These are phyloP conservation scores for Enteromius mattozi DNA, from an alignment of 2,797 vertebrate species.

Conservation along the genomic window DNA sequence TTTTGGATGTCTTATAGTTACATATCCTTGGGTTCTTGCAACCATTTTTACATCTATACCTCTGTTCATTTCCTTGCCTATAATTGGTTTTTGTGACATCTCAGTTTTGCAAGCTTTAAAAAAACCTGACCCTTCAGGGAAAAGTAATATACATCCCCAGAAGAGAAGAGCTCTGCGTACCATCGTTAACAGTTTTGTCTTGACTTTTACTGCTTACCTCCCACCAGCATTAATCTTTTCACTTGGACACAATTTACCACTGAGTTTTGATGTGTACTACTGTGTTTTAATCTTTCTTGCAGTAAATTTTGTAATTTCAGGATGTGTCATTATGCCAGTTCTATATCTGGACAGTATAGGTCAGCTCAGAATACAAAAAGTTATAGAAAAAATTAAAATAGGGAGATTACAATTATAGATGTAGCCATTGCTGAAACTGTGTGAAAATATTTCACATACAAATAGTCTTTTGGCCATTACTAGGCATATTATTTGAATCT, in stretches of 20 bases:
- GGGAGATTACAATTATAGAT: neutral
- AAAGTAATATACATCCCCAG: slow-evolving; percentile 67
- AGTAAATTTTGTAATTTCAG: slow-evolving; percentile 28
- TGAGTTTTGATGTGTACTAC: slow-evolving; percentile 29
- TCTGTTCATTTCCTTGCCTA: slow-evolving; percentile 56
- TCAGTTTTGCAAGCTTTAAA: slow-evolving; percentile 65
- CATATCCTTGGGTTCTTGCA: neutral
- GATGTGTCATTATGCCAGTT: slow-evolving; percentile 50
- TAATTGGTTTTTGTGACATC: slow-evolving; percentile 68
- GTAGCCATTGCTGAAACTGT: neutral
- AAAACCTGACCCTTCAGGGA: slow-evolving; percentile 56
- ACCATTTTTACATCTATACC: slow-evolving; percentile 42
- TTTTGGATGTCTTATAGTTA: neutral
- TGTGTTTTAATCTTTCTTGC: slow-evolving; percentile 55
- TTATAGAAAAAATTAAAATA: neutral
- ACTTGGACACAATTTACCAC: slow-evolving; percentile 39
- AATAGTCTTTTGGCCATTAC: neutral
- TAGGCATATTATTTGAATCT: neutral
- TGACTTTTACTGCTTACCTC: slow-evolving; percentile 64
- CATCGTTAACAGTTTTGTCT: slow-evolving; percentile 67
- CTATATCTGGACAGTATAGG: slow-evolving; percentile 39
- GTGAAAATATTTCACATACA: neutral
- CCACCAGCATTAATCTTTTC: slow-evolving; percentile 51
- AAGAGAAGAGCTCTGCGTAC: slow-evolving; percentile 72
- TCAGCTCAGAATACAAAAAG: slow-evolving; percentile 22